These are phyloP conservation scores for Pelobates fuscus DNA, from an alignment of 2,113 vertebrate genomes.

Conservation along the genomic window DNA sequence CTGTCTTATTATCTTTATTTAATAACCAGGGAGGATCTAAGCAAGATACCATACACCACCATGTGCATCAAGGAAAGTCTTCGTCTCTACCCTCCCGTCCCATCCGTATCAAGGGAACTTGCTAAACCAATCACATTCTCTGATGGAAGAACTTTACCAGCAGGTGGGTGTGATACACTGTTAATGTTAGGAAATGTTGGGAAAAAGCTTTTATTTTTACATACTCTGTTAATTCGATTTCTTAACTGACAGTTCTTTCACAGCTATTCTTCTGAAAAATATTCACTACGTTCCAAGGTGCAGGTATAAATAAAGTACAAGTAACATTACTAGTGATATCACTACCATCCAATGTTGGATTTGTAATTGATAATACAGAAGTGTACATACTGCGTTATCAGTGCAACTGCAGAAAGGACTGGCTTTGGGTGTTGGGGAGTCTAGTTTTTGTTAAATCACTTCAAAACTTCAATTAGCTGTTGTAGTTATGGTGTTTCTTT, in stretches of 20 bases:
- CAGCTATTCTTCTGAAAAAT: neutral
- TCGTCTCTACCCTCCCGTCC: slow-evolving; percentile 78
- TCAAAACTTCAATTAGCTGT: too few relatives aligned
- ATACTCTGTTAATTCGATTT: too few relatives aligned
- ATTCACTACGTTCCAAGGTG: neutral
- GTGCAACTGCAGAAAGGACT: too few relatives aligned
- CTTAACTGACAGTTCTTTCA: neutral
- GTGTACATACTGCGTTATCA: too few relatives aligned
- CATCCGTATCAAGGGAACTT: slow-evolving; percentile 68
- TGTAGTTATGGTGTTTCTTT: too few relatives aligned
- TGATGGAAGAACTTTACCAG: slow-evolving; percentile 78
- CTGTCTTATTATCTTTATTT: too few relatives aligned
- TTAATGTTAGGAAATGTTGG: neutral
- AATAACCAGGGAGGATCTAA: slow-evolving; percentile 79
- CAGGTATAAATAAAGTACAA: neutral
- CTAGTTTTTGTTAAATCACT: too few relatives aligned
- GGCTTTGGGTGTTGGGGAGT: too few relatives aligned
- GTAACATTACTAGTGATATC: too few relatives aligned
- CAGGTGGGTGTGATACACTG: slow-evolving; percentile 67
- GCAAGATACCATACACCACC: slow-evolving; percentile 82
- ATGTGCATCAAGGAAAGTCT: slow-evolving; percentile 91
- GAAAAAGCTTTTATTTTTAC: neutral
- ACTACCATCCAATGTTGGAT: too few relatives aligned
- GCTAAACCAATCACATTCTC: slow-evolving; percentile 80
- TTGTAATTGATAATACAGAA: too few relatives aligned